Percentiles rank a stretch among this genome's conserved stretches.
Conservation (phyloP, 2,113 vertebrate genomes). For the Indri indri region DNA sequence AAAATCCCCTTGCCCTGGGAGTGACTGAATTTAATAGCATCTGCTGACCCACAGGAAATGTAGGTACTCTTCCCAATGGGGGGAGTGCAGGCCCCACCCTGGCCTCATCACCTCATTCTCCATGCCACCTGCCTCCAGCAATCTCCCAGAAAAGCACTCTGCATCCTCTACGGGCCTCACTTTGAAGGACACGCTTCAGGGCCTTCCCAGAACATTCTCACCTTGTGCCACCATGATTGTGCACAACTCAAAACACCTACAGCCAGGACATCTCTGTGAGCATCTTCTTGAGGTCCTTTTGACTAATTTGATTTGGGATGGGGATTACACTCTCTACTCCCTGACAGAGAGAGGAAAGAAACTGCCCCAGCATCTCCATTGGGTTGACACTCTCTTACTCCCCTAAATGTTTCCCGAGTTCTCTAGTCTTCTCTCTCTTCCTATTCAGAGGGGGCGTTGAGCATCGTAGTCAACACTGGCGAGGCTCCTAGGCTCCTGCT, state of each 20-base stretch:
- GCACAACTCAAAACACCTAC: background rate
- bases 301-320: background rate
- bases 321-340: background rate
- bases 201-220: background rate
- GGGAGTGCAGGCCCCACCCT: fast-evolving
- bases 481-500: background rate
- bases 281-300: background rate
- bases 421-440: background rate
- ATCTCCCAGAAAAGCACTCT: no score
- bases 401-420: background rate
- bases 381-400: background rate
- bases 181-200: background rate
- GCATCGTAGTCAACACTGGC: background rate
- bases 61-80: background rate
- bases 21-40: background rate
- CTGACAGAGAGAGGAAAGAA: background rate
- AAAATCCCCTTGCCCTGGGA: background rate
- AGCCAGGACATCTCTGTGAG: background rate
- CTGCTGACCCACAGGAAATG: background rate
- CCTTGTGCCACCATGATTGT: background rate
- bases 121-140: background rate
- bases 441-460: background rate
- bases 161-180: background rate
- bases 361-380: background rate
- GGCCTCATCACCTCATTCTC: fast-evolving